phyloP scores from a whole-genome alignment of 35 echinoderm and acorn worm genomes.

The Apostichopus japonicus region DNA sequence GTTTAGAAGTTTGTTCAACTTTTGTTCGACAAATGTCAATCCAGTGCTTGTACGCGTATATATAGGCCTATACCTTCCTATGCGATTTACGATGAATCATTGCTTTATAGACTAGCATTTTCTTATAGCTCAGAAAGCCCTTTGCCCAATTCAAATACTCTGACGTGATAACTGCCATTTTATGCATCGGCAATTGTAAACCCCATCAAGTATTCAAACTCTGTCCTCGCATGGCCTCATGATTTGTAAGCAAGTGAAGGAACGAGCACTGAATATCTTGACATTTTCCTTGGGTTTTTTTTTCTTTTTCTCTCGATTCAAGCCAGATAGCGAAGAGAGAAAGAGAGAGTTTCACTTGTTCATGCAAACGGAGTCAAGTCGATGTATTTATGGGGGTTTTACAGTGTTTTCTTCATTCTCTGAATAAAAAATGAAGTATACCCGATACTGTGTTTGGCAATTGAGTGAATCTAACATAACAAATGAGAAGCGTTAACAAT shows the following conservation, averaged over 20 bases:
- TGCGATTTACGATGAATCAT: neutral
- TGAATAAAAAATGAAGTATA: neutral
- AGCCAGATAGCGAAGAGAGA: neutral
- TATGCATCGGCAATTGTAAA: constrained; percentile 13
- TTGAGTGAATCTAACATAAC: too few species aligned
- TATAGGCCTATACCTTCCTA: too few species aligned
- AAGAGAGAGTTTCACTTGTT: neutral
- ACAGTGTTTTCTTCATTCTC: neutral
- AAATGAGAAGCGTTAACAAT: too few species aligned
- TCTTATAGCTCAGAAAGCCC: too few species aligned
- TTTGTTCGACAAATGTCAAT: too few species aligned
- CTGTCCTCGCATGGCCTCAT: neutral
- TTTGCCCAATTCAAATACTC: neutral
- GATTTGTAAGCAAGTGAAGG: constrained; percentile 1
- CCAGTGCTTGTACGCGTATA: too few species aligned
- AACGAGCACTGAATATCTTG: neutral
- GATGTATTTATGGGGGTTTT: too few species aligned
- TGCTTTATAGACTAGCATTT: neutral
- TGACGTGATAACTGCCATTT: constrained; percentile 14
- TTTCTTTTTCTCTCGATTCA: neutral
- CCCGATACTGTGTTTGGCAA: neutral
- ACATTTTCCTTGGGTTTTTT: neutral
- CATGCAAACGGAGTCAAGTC: neutral
- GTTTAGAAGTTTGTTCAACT: too few species aligned
- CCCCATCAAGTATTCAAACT: neutral